phyloP scores from a whole-genome alignment of 2,888 invertebrate species.

The Stenodema calcarata region DNA sequence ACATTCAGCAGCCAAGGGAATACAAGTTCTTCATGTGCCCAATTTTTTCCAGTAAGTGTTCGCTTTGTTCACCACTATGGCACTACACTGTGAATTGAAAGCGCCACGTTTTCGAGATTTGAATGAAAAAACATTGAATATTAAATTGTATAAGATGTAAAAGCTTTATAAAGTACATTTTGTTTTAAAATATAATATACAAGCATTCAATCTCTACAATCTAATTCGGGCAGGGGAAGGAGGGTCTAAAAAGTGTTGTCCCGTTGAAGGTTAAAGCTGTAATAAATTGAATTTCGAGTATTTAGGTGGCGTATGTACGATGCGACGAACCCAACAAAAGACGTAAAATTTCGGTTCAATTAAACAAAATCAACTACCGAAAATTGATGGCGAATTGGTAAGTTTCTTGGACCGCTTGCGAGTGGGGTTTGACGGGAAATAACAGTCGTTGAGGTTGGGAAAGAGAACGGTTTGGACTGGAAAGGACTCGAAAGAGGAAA shows the following conservation, averaged over 20 bases:
- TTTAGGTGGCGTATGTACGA: background rate
- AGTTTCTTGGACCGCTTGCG: background rate
- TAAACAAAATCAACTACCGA: background rate
- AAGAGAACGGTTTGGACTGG: background rate
- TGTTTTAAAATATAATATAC: slow-evolving; percentile 17
- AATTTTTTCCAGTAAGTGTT: background rate
- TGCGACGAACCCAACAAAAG: no score
- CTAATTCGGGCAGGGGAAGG: background rate
- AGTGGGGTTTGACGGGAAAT: background rate
- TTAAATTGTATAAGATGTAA: slow-evolving; percentile 24
- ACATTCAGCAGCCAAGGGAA: slow-evolving; percentile 39
- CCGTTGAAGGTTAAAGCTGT: background rate
- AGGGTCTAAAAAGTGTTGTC: background rate
- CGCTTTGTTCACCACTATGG: background rate
- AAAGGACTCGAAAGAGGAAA: background rate
- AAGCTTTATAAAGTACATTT: slow-evolving; percentile 21
- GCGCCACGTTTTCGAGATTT: background rate
- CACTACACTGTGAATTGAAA: background rate
- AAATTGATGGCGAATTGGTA: background rate
- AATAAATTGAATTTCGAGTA: background rate
- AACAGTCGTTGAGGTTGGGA: background rate
- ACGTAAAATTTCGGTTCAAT: background rate
- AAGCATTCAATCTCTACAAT: background rate
- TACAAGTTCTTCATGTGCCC: background rate
- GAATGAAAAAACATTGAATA: background rate